Base-by-base conservation (phyloP, 2,113 vertebrate genomes). In the Lepisosteus oculatus region DNA sequence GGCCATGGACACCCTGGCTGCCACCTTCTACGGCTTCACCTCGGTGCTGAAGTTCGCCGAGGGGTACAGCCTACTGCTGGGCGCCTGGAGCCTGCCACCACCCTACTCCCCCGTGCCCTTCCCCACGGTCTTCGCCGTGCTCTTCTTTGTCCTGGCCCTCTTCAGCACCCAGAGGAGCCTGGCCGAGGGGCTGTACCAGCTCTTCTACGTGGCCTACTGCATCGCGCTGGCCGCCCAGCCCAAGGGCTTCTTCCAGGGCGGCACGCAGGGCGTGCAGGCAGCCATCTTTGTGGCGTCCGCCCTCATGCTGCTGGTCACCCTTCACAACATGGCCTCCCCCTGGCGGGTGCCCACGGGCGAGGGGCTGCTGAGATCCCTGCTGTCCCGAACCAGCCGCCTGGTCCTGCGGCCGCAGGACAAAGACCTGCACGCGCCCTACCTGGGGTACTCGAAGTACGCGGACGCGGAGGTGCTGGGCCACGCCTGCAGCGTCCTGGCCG, bases 381-480 rank as follows among this genome's bases (percentile, higher is more conserved):
- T 93, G 2, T 76, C 73, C 8, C 84, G 13, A 66, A 87, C 81
- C 55, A 81, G 57, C 9, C 56, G 68, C 12, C 56, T 93, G 59
- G 88, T 83, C 74, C 86, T 95, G 12, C 89, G 87, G 9, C 78
- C 83, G 29, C 84, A 89, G 3, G 85, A 90, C 43, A 82, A 92
- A 51, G 86, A 90, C 63, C 77, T 80, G 0, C 86, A 93, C 0
- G 29, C 83, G 11, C 95, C 95, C 13, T 85, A 90, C 80, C 82
- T 95, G 41, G 95, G 94, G 4, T 94, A 91, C 55, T 95, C 95
- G 67, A 95, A 90, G 72, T 97, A 95, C 0, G 93, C 91, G 0
- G 92, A 95, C 12, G 93, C 93, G 2, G 93, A 95, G 41, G 86
- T 87, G 3, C 86, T 97, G 3, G 91, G 90, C 68, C 89, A 92